Conservation (phyloP, 2,113 vertebrate genomes). For the Alectura lathami region DNA sequence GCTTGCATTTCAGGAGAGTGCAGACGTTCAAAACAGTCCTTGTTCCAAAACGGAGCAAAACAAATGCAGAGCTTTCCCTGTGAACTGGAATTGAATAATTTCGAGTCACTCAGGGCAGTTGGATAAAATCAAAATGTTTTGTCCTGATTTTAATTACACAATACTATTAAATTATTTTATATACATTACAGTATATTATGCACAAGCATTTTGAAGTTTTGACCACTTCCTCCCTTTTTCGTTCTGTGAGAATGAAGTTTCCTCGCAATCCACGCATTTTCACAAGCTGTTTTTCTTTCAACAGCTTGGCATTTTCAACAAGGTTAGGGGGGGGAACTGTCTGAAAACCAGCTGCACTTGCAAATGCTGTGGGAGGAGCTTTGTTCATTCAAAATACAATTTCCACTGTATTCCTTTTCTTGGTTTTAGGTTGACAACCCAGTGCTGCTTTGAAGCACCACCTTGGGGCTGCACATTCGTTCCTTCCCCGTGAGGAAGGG, state of each 20-base stretch:
- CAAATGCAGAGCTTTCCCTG: conserved; percentile 30
- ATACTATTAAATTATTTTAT: conserved; percentile 70
- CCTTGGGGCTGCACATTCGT: neutral
- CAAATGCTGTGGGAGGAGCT: conserved; percentile 31
- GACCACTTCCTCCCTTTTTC: conserved; percentile 63
- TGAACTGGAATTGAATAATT: conserved; percentile 49
- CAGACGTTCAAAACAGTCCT: conserved; percentile 24
- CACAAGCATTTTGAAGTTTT: conserved; percentile 65
- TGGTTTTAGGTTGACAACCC: conserved; percentile 21
- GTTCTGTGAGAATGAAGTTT: conserved; percentile 54
- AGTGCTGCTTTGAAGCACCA: conserved; percentile 35
- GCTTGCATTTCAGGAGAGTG: too few species aligned
- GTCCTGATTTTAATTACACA: conserved; percentile 71
- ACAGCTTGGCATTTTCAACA: conserved; percentile 58
- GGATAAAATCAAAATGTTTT: conserved; percentile 64
- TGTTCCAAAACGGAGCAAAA: neutral
- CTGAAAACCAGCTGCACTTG: conserved; percentile 67
- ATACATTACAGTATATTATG: conserved; percentile 58
- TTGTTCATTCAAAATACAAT: conserved; percentile 39
- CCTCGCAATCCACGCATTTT: conserved; percentile 41
- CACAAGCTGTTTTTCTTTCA: conserved; percentile 65
- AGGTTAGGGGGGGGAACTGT: neutral
- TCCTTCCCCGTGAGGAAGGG: conserved; percentile 2
- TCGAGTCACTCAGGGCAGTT: conserved; percentile 52
- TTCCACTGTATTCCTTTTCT: conserved; percentile 12